Evolutionary conservation across 2,888 invertebrate species (phyloP).

Genomic region (Monopis laevigella): DNA sequence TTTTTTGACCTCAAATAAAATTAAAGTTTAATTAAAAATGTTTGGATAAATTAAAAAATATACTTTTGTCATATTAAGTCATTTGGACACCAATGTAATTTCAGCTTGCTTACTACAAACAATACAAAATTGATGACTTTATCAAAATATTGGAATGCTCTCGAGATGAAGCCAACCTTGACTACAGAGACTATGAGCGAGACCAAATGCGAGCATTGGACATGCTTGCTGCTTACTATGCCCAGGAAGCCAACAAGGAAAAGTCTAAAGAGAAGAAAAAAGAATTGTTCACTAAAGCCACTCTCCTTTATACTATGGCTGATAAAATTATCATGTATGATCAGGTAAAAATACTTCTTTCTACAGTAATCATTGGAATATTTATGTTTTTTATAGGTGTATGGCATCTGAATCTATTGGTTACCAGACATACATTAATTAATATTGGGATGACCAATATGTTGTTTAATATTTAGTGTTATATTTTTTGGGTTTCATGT

Average conservation of each 20-base stretch:
- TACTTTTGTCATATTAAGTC: no score
- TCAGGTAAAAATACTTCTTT: no score
- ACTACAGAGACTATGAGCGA: slow-evolving; percentile 91
- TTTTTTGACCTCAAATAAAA: no score
- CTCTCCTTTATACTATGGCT: slow-evolving; percentile 95
- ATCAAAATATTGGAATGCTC: slow-evolving; percentile 93
- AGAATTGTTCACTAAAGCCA: slow-evolving; percentile 96
- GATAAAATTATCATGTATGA: slow-evolving; percentile 99
- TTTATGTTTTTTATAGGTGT: no score
- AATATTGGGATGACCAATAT: no score
- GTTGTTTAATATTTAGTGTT: no score
- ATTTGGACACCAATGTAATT: slow-evolving; percentile 23
- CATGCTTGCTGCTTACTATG: slow-evolving; percentile 98
- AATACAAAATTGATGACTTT: slow-evolving; percentile 91
- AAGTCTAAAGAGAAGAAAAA: slow-evolving; percentile 94
- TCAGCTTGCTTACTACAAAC: slow-evolving; percentile 96
- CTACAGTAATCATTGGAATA: no score
- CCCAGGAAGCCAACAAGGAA: slow-evolving; percentile 94
- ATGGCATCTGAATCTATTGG: no score
- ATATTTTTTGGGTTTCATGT: no score
- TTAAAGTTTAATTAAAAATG: no score
- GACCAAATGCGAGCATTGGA: slow-evolving; percentile 98
- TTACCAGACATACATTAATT: no score
- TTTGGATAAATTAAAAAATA: no score
- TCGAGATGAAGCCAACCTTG: slow-evolving; percentile 83